These are phyloP conservation scores for Epinephelus cyanopodus DNA, from an alignment of 2,113 vertebrate genomes.

Conservation along the genomic window DNA sequence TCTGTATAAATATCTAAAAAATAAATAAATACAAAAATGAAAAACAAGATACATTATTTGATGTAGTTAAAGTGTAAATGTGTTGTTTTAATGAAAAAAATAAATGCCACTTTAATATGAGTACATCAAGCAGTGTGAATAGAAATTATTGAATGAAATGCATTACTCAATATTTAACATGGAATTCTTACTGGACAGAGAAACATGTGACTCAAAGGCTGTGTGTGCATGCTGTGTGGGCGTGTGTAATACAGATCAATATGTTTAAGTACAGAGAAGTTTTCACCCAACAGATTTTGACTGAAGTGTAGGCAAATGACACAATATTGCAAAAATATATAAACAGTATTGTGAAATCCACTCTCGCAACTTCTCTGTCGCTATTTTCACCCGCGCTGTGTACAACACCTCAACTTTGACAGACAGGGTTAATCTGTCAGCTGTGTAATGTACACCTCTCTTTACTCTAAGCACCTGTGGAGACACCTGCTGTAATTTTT, in stretches of 20 bases:
- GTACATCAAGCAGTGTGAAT: neutral
- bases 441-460: neutral
- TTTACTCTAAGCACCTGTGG: neutral
- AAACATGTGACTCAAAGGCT: neutral
- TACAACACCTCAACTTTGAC: neutral
- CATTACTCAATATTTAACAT: neutral
- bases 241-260: neutral
- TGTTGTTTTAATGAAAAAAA: neutral
- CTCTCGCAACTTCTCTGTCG: neutral
- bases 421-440: neutral
- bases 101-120: no score
- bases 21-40: neutral
- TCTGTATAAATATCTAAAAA: constrained; percentile 9
- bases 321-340: neutral
- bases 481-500: constrained; percentile 7
- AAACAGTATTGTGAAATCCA: neutral
- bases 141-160: neutral
- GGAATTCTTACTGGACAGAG: neutral
- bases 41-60: neutral
- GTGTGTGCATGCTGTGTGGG: neutral
- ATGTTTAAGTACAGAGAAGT: neutral
- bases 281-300: constrained; percentile 15
- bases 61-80: neutral
- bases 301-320: constrained; percentile 15
- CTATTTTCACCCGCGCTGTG: neutral